These are phyloP conservation scores for Ibidorhyncha struthersii DNA, from an alignment of 2,113 vertebrate species.

Conservation along the genomic window DNA sequence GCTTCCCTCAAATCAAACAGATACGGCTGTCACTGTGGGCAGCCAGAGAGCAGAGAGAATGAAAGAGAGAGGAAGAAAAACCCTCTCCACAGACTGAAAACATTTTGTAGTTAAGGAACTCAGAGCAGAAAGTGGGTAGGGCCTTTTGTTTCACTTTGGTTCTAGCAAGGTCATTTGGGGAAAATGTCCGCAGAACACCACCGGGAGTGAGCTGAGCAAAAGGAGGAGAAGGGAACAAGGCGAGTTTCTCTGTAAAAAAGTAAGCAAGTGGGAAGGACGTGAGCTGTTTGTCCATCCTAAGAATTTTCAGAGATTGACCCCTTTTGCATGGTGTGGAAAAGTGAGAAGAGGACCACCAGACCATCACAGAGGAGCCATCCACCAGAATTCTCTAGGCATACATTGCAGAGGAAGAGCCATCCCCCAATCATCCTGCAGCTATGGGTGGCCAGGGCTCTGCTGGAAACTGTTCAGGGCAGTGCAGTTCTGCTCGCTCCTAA, in stretches of 20 bases:
- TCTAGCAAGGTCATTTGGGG: background rate
- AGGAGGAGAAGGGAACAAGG: background rate
- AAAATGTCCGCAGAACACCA: background rate
- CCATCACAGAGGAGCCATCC: background rate
- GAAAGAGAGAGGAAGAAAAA: background rate
- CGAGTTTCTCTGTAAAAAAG: background rate
- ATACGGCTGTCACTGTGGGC: background rate
- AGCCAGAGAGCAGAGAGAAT: background rate
- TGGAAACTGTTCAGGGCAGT: background rate
- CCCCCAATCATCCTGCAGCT: background rate
- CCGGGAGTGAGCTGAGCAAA: background rate
- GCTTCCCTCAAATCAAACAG: constrained; percentile 32
- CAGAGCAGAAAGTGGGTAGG: background rate
- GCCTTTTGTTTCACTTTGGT: background rate
- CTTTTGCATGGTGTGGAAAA: background rate
- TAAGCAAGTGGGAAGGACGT: background rate
- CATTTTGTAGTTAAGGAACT: background rate
- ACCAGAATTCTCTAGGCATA: background rate
- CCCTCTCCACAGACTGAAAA: background rate
- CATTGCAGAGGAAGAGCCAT: background rate
- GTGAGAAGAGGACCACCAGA: background rate
- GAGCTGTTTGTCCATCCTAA: background rate
- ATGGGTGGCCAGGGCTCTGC: background rate
- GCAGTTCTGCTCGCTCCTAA: background rate
- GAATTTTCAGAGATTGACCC: background rate